phyloP scores from a whole-genome alignment of 2,113 vertebrate genomes.

The Eonycteris spelaea region DNA sequence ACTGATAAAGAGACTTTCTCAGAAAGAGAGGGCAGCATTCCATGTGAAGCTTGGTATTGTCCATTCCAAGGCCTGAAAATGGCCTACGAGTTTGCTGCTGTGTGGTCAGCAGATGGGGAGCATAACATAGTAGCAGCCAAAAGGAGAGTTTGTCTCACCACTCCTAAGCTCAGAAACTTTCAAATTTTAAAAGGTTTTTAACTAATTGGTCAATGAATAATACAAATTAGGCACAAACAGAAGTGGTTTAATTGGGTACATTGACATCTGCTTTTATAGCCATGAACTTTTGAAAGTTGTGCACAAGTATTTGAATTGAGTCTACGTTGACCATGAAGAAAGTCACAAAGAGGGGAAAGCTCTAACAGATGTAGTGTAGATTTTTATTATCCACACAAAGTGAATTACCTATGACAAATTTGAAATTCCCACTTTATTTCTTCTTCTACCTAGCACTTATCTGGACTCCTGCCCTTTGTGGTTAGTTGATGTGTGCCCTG shows the following conservation, averaged over 20 bases:
- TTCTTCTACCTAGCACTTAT: background rate
- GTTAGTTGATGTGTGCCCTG: constrained; percentile 31
- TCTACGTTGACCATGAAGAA: background rate
- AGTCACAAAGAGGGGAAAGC: background rate
- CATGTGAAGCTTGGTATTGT: background rate
- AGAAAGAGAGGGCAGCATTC: background rate
- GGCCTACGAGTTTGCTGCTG: background rate
- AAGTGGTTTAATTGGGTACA: background rate
- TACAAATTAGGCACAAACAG: constrained; percentile 2
- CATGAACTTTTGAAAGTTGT: background rate
- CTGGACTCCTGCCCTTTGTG: constrained; percentile 41
- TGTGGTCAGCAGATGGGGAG: constrained; percentile 40
- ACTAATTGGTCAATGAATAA: constrained; percentile 25
- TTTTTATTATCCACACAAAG: background rate
- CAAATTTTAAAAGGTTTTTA: constrained; percentile 42
- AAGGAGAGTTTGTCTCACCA: background rate
- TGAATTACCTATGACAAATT: constrained; percentile 40
- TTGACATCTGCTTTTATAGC: background rate
- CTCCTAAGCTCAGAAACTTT: constrained; percentile 1
- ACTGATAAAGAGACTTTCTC: background rate
- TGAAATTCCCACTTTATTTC: background rate
- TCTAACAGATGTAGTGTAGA: background rate
- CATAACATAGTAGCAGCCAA: background rate
- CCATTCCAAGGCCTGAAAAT: background rate
- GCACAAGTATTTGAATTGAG: background rate